Percentiles rank a stretch among this genome's conserved stretches.
phyloP scores from a whole-genome alignment of 2,113 vertebrate species.

The Tetrax tetrax region DNA sequence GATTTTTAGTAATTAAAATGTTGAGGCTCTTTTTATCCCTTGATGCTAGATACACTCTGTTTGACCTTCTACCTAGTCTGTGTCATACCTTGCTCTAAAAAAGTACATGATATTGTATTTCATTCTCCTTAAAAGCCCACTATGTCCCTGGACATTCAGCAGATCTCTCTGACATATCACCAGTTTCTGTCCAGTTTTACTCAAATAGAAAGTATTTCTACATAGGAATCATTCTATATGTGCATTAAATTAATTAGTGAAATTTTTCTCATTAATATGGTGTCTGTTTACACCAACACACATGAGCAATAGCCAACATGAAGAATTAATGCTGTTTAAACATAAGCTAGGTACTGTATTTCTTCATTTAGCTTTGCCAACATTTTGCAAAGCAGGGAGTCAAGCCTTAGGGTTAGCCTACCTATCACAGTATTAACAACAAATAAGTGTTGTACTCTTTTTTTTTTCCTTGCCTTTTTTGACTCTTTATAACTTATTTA shows the following conservation, averaged over 20 bases:
- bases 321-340: neutral
- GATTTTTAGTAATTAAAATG: neutral
- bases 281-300: neutral
- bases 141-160: neutral
- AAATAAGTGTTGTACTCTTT: neutral
- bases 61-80: slow-evolving; percentile 20
- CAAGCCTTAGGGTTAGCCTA: neutral
- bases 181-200: neutral
- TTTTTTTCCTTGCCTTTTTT: neutral
- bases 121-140: neutral
- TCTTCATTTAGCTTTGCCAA: neutral
- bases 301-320: neutral
- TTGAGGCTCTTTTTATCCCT: neutral
- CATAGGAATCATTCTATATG: neutral
- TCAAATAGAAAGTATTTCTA: neutral
- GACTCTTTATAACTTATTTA: neutral
- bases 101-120: neutral
- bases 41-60: neutral
- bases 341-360: neutral
- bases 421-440: neutral
- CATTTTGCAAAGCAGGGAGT: neutral
- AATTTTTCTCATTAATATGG: neutral
- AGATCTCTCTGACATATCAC: neutral
- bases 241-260: neutral
- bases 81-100: slow-evolving; percentile 20